Base-by-base conservation (phyloP, 2,113 vertebrate species). In the Trinectes maculatus region DNA sequence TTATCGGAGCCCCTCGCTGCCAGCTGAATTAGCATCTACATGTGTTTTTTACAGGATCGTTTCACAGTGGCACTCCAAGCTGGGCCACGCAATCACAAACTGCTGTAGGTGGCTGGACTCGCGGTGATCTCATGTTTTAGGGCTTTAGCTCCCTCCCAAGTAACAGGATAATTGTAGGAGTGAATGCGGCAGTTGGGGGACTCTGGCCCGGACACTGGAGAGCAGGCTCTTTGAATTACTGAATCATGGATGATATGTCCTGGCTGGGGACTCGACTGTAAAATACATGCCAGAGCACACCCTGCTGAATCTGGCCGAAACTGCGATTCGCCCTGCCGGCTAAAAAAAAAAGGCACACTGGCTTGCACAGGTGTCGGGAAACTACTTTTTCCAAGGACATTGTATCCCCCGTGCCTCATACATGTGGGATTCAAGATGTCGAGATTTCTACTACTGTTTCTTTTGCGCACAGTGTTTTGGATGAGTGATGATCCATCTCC, bases 211-310 rank as follows among this genome's bases (percentile, higher is more conserved):
- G 48, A 16, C 54, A 16, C 54, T 43, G 47, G 62, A 80, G 73
- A 84, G 46, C 49, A 80, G 65, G 39, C 68, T 76, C 73, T 51
- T 55, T 65, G 71, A 82, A 80, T 86, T 70, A 76, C 61, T 63
- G 66, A 46, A 72, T 83, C 71, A 1, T 18, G 53, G 46, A 63
- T 58, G 79, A 83, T 71, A 59, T 43, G 55, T 82, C 46, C 80
- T 87, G 85, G 82, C 80, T 48, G 68, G 28, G 58, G 71, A 80
- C 48, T 39, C 44, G 1, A 24, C 62, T 56, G 77, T 62, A 73
- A 84, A 51, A 79, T 72, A 78, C 69, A 74, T 72, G 80, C 77
- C 80, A 85, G 83, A 87, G 84, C 81, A 88, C 74, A 82, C 77
- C 60, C 77, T 68, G 80, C 80, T 51, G 60, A 60, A 82, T 79